Conservation (phyloP, 1,140 invertebrate species). For the Nymphalis io region DNA sequence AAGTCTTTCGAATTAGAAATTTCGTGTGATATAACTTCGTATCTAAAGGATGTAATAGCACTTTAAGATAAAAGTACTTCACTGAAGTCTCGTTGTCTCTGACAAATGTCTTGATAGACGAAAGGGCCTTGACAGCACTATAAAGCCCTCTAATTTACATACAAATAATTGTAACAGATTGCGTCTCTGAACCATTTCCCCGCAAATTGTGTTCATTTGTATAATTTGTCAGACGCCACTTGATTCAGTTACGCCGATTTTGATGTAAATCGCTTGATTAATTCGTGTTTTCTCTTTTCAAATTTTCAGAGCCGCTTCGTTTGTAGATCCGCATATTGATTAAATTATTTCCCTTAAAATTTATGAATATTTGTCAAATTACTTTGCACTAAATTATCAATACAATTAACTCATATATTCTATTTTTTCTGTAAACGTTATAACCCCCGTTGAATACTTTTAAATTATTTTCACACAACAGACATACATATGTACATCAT, state of each 20-base stretch:
- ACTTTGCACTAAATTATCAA: neutral
- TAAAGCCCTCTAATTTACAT: conserved; percentile 61
- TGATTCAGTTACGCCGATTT: conserved; percentile 43
- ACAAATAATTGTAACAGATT: conserved; percentile 62
- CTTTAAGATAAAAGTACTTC: conserved; percentile 28
- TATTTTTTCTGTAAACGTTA: neutral
- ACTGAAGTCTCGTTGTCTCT: conserved; percentile 33
- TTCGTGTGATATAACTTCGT: conserved; percentile 19
- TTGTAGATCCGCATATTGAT: neutral
- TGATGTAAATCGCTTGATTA: conserved; percentile 39
- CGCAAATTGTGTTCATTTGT: conserved; percentile 49
- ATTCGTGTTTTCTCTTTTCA: conserved; percentile 36
- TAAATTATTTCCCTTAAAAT: neutral
- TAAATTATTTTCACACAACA: no score
- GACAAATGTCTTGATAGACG: conserved; percentile 38
- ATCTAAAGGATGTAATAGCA: conserved; percentile 26
- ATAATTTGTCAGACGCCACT: conserved; percentile 45
- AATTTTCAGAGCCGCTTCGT: conserved; percentile 3
- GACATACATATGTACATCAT: no score
- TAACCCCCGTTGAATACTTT: no score
- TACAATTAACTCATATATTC: neutral
- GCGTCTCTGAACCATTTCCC: conserved; percentile 41
- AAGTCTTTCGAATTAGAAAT: conserved; percentile 9
- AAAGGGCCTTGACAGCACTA: conserved; percentile 35
- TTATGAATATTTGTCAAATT: neutral